phyloP scores from a whole-genome alignment of 2,888 invertebrate species.

The Calephelis perditalis region DNA sequence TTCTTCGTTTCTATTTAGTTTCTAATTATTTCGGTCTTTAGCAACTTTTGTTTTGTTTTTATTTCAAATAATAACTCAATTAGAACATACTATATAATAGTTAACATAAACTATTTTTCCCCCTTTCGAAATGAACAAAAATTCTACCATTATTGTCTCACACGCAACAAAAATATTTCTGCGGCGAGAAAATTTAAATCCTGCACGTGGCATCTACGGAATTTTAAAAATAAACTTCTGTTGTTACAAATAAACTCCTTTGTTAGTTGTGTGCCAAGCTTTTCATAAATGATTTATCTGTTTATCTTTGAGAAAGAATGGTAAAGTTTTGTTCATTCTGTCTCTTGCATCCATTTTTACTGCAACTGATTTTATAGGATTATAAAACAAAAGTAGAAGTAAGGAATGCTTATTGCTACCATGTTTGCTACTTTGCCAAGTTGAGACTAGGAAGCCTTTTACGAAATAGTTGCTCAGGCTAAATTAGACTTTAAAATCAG shows the following conservation, averaged over 20 bases:
- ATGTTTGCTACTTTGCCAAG: too few species aligned
- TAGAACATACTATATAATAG: too few species aligned
- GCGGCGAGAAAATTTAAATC: neutral
- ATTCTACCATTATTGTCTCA: too few species aligned
- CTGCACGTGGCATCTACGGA: slow-evolving; percentile 25
- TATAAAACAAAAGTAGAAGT: too few species aligned
- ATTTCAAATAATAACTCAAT: too few species aligned
- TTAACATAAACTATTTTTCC: too few species aligned
- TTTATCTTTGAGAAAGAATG: slow-evolving; percentile 71
- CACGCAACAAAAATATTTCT: neutral
- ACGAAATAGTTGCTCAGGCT: too few species aligned
- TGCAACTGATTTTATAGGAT: too few species aligned
- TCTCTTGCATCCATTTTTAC: slow-evolving; percentile 14
- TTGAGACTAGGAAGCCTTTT: too few species aligned
- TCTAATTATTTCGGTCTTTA: slow-evolving; percentile 13
- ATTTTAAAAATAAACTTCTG: slow-evolving; percentile 34
- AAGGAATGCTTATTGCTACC: too few species aligned
- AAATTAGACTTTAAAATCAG: too few species aligned
- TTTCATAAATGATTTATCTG: slow-evolving; percentile 36
- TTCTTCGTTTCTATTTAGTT: neutral
- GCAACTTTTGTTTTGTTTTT: neutral
- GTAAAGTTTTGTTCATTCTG: slow-evolving; percentile 35
- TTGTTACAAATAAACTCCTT: slow-evolving; percentile 25
- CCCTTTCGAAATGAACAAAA: too few species aligned
- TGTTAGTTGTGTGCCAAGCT: slow-evolving; percentile 35